Evolutionary conservation across 2,797 vertebrate species (phyloP), one percentile per base, ranked within the genome.

Genomic region (Acipenser oxyrinchus): DNA sequence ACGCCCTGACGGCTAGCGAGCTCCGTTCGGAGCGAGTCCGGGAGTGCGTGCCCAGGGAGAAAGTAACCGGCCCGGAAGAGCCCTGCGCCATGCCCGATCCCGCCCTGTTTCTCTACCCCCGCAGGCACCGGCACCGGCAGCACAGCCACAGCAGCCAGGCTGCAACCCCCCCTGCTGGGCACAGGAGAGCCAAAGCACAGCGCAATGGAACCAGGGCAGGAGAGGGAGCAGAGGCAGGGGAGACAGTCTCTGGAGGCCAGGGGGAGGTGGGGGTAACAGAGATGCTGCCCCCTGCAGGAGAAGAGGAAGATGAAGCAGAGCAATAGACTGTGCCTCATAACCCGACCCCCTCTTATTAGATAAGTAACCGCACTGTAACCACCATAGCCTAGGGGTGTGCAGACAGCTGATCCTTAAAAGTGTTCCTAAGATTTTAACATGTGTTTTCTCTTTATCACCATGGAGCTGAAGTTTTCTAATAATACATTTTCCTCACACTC

Each of bases 41-140:
- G 68, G 90, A 90, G 37, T 87, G 84, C 4, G 71, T 88, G 37
- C 86, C 86, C 0, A 83, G 74, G 62, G 88, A 88, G 71, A 76
- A 82, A 66, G 84, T 89, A 69, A 87, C 86, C 1, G 84, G 88
- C 11, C 88, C 87, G 0, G 83, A 86, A 74, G 89, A 90, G 11
- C 80, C 89, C 2, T 86, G 86, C 8, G 69, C 92, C 37, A 97
- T 97, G 95, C 95, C 95, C 0, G 94, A 97, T 81, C 95, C 95
- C 0, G 91, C 94, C 23, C 91, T 97, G 58, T 96, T 96, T 79
- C 74, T 97, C 62, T 88, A 88, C 66, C 80, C 93, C 0, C 85
- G 90, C 1, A 84, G 88, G 64, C 89, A 88, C 23, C 83, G 87
- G 77, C 86, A 85, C 7, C 78, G 79, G 69, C 76, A 80, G 51